Evolutionary conservation across 2,797 vertebrate species (phyloP).

Genomic region (Merluccius polli): DNA sequence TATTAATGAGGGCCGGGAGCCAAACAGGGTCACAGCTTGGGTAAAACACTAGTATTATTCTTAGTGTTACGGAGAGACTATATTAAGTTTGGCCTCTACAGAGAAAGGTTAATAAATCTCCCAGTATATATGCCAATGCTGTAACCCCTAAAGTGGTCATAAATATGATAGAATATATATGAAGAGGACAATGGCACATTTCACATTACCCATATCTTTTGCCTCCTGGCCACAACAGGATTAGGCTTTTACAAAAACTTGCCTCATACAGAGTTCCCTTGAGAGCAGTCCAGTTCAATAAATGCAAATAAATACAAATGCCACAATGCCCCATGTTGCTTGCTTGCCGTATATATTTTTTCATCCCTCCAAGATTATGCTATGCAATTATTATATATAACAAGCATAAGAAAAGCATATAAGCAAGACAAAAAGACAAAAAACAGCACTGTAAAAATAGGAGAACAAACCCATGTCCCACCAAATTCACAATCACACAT

Average conservation of each 20-base stretch:
- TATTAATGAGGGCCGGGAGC: background rate
- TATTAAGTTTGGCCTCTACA: background rate
- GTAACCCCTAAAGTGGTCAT: constrained; percentile 1
- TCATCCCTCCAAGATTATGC: background rate
- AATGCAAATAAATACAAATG: background rate
- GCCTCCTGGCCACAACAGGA: background rate
- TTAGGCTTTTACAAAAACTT: background rate
- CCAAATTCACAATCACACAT: background rate
- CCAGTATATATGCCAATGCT: background rate
- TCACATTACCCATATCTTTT: constrained; percentile 2
- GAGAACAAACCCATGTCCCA: background rate
- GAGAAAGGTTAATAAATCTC: background rate
- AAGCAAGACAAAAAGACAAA: background rate
- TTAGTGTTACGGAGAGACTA: background rate
- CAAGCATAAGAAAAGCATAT: background rate
- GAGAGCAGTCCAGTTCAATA: background rate
- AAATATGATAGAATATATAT: constrained; percentile 1
- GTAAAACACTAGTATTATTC: constrained; percentile 1
- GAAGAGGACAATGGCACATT: constrained; percentile 19
- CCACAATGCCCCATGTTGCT: background rate
- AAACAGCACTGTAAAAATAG: background rate
- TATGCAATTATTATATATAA: background rate
- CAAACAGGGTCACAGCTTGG: background rate
- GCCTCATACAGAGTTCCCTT: background rate
- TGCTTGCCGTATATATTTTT: background rate